Evolutionary conservation across 2,888 invertebrate genomes (phyloP).

Genomic region (Eudemis profundana): DNA sequence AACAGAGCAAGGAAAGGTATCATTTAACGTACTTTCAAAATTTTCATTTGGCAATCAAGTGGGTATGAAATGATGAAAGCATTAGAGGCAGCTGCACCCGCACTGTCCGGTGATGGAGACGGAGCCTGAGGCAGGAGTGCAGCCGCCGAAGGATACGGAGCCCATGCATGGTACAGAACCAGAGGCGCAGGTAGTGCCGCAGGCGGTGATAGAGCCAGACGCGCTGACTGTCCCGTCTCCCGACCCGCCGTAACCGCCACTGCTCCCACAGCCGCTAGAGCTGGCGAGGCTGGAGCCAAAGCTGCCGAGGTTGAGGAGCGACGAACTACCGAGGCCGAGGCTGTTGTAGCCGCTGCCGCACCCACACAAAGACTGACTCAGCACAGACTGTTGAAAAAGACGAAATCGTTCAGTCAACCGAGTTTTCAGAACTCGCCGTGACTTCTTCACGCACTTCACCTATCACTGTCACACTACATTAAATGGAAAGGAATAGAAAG

Average conservation of each 20-base stretch:
- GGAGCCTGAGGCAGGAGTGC: conserved; percentile 53
- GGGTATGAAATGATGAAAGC: too few species aligned
- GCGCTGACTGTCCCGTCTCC: conserved; percentile 44
- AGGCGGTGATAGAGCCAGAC: conserved; percentile 13
- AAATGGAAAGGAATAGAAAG: too few species aligned
- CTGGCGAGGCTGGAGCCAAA: not conserved
- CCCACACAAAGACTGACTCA: not conserved
- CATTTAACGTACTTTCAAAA: not conserved
- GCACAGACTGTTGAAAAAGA: not conserved
- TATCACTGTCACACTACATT: too few species aligned
- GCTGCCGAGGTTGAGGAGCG: not conserved
- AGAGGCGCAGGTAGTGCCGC: not conserved
- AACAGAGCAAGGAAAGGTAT: too few species aligned
- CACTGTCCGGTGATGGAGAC: conserved; percentile 42
- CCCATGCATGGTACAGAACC: conserved; percentile 56
- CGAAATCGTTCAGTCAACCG: not conserved
- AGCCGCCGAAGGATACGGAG: conserved; percentile 55
- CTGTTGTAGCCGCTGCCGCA: not conserved
- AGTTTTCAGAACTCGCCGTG: too few species aligned
- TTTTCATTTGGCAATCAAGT: not conserved
- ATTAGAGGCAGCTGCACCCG: conserved; percentile 29
- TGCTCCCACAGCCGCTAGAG: not conserved
- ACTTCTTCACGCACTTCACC: too few species aligned
- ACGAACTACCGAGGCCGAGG: too few species aligned
- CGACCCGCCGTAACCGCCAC: not conserved